Percentiles rank a stretch among this genome's conserved stretches.
Conservation (phyloP, 2,113 vertebrate genomes). For the Himantopus leucocephalus region DNA sequence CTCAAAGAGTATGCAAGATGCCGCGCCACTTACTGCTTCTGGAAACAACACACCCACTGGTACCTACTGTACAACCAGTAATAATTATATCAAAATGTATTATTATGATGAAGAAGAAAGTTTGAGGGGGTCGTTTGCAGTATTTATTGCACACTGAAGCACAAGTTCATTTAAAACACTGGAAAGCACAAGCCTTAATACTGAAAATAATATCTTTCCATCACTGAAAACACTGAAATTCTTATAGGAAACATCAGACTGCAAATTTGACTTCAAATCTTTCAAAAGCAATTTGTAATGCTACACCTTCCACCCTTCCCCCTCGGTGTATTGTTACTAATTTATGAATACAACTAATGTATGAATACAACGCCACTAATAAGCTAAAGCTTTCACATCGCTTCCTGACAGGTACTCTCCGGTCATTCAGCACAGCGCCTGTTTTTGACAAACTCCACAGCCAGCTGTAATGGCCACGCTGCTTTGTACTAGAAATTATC, state of each 20-base stretch:
- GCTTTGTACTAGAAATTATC: neutral
- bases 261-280: neutral
- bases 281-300: neutral
- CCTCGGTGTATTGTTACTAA: neutral
- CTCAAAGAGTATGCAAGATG: neutral
- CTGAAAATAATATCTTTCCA: neutral
- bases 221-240: neutral
- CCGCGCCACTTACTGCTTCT: neutral
- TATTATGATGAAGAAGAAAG: neutral
- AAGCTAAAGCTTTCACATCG: neutral
- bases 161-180: neutral
- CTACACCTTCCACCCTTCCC: neutral
- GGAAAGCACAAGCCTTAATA: neutral
- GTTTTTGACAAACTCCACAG: neutral
- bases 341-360: neutral
- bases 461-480: neutral
- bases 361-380: neutral
- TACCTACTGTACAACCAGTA: neutral
- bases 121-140: neutral
- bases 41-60: neutral
- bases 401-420: neutral
- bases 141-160: conserved; percentile 4
- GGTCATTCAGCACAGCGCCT: neutral
- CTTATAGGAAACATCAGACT: neutral
- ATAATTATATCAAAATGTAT: neutral